Evolutionary conservation across 2,888 invertebrate species (phyloP), one percentile per base, ranked within the genome.

Genomic region (Mellilla xanthometata): DNA sequence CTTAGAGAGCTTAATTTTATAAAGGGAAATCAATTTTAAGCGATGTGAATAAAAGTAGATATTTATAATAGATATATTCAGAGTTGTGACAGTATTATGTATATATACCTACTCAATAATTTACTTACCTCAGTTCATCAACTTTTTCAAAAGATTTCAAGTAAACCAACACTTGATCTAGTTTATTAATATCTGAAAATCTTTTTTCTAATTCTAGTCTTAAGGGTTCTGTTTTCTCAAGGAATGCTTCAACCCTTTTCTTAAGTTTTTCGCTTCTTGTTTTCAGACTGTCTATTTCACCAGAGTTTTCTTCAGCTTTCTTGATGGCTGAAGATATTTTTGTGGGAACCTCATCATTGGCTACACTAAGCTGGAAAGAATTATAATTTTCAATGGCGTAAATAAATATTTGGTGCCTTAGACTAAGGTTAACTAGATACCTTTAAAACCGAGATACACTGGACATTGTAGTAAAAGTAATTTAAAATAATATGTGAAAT

Each of bases 61-160:
- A n/a, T n/a, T n/a, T n/a, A n/a, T n/a, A n/a, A n/a, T n/a, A n/a
- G n/a, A n/a, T n/a, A n/a, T n/a, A n/a, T n/a, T n/a, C n/a, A n/a
- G n/a, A n/a, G n/a, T n/a, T n/a, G n/a, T n/a, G n/a, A n/a, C n/a
- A n/a, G n/a, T n/a, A n/a, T n/a, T n/a, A n/a, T n/a, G n/a, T n/a
- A n/a, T n/a, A n/a, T n/a, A n/a, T n/a, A n/a, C n/a, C n/a, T n/a
- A n/a, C n/a, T n/a, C n/a, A n/a, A n/a, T n/a, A n/a, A n/a, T n/a
- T n/a, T n/a, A 12, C n/a, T 27, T 43, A 94, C 94, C 94, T 93
- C 39, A 95, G 81, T 54, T 93, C 92, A 68, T 96, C 93, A 58
- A 96, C 91, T 64, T 91, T 92, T 65, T 94, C 92, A 56, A 95
- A 89, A 29, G 94, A 91, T 65, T 91, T 92, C 42, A 95, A 77